Evolutionary conservation across 23 tunicate species (phyloP).

Genomic region (Oikopleura vanhoeffeni): DNA sequence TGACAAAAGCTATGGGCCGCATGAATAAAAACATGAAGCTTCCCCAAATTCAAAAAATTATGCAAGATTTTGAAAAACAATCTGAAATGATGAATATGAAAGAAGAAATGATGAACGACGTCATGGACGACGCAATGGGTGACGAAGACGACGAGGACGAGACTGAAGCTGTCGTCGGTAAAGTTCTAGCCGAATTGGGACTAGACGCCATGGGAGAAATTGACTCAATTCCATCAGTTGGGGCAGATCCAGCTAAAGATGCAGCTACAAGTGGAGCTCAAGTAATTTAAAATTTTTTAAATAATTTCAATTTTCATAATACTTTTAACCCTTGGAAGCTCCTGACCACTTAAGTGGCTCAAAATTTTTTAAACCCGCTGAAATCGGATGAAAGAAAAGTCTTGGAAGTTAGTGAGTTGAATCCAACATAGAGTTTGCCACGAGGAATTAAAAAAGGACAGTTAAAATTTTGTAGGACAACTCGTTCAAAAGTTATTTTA

Average conservation of each 20-base stretch:
- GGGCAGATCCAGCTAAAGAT: not conserved
- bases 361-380: too few species aligned
- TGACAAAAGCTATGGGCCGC: constrained; percentile 89
- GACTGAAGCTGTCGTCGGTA: not conserved
- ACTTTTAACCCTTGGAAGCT: too few species aligned
- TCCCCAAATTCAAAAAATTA: constrained; percentile 93
- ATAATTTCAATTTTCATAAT: too few species aligned
- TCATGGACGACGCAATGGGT: constrained; percentile 96
- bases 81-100: constrained; percentile 89
- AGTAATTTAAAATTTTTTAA: not conserved
- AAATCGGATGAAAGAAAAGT: too few species aligned
- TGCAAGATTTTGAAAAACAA: constrained; percentile 90
- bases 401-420: too few species aligned
- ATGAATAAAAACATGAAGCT: constrained; percentile 96
- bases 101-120: constrained; percentile 97
- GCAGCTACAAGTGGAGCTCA: not conserved
- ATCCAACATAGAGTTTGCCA: too few species aligned
- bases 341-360: too few species aligned
- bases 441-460: too few species aligned
- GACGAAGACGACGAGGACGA: constrained; percentile 93
- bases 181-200: constrained; percentile 4
- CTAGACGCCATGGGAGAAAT: not conserved
- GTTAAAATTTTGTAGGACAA: too few species aligned
- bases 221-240: not conserved
- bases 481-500: too few species aligned